These are phyloP conservation scores for Diorhabda elongata DNA, from an alignment of 1,140 invertebrate genomes.

Conservation along the genomic window DNA sequence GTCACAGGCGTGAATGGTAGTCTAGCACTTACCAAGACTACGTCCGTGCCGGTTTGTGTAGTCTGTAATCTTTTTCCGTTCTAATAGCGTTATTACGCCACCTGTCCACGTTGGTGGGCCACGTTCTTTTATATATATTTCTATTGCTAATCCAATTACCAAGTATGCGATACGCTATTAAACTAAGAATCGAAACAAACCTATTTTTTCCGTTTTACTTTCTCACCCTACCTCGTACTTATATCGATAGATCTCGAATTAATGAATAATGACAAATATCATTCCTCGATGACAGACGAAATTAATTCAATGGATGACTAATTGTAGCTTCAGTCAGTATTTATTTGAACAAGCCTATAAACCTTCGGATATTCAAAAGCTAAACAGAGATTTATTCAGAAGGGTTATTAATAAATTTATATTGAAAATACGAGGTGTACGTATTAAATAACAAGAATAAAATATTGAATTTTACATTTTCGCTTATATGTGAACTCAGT, in stretches of 20 bases:
- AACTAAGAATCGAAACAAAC: too few species aligned
- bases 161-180: too few species aligned
- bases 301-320: constrained; percentile 1
- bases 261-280: constrained; percentile 1
- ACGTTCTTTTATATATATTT: neutral
- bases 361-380: neutral
- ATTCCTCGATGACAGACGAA: constrained; percentile 1
- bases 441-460: too few species aligned
- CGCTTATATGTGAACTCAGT: too few species aligned
- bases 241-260: neutral
- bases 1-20: constrained; percentile 17
- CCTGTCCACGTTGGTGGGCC: constrained; percentile 1
- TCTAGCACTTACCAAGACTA: neutral
- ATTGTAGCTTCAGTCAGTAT: neutral
- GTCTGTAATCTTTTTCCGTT: neutral
- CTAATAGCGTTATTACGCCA: constrained; percentile 18
- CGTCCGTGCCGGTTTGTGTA: neutral
- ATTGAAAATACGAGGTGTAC: too few species aligned
- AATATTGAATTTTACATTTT: too few species aligned
- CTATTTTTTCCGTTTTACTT: neutral
- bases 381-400: too few species aligned
- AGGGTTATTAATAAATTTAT: too few species aligned
- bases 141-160: too few species aligned
- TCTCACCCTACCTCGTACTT: neutral
- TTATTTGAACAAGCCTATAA: neutral